These are phyloP conservation scores for Acrobasis suavella DNA, from an alignment of 2,888 invertebrate species.

Conservation along the genomic window DNA sequence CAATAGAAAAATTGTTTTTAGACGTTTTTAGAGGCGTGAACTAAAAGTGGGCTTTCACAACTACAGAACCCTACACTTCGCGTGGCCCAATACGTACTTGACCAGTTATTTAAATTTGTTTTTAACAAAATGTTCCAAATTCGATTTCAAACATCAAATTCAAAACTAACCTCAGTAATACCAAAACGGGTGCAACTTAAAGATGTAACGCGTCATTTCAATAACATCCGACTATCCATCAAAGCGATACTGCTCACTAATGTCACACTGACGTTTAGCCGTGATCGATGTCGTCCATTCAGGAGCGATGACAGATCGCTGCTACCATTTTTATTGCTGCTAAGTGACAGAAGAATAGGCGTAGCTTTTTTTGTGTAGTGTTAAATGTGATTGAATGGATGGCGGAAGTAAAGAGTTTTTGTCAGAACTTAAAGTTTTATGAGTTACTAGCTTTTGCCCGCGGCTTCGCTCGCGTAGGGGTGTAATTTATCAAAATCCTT, in stretches of 20 bases:
- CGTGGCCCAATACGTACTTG: too few relatives aligned
- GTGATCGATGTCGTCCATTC: slow-evolving; percentile 35
- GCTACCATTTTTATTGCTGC: slow-evolving; percentile 44
- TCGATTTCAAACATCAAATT: too few relatives aligned
- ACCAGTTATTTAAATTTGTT: too few relatives aligned
- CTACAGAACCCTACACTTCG: too few relatives aligned
- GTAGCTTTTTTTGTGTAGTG: slow-evolving; percentile 58
- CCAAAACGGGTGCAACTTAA: slow-evolving; percentile 8
- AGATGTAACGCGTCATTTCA: slow-evolving; percentile 23
- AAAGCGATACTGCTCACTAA: slow-evolving; percentile 41
- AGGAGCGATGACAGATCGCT: slow-evolving; percentile 51
- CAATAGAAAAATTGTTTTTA: too few relatives aligned
- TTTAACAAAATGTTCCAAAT: too few relatives aligned
- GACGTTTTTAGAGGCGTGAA: too few relatives aligned
- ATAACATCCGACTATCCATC: slow-evolving; percentile 45
- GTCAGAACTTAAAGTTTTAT: not conserved
- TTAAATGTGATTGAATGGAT: too few relatives aligned
- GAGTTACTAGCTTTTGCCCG: too few relatives aligned
- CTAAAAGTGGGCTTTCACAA: too few relatives aligned
- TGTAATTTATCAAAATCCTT: too few relatives aligned
- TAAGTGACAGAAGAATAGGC: slow-evolving; percentile 26
- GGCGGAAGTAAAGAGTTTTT: not conserved
- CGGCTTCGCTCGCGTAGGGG: too few relatives aligned
- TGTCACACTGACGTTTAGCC: slow-evolving; percentile 31
- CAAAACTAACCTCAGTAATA: not conserved